These are phyloP conservation scores for Solea senegalensis DNA, from an alignment of 2,113 vertebrate genomes.

Conservation along the genomic window DNA sequence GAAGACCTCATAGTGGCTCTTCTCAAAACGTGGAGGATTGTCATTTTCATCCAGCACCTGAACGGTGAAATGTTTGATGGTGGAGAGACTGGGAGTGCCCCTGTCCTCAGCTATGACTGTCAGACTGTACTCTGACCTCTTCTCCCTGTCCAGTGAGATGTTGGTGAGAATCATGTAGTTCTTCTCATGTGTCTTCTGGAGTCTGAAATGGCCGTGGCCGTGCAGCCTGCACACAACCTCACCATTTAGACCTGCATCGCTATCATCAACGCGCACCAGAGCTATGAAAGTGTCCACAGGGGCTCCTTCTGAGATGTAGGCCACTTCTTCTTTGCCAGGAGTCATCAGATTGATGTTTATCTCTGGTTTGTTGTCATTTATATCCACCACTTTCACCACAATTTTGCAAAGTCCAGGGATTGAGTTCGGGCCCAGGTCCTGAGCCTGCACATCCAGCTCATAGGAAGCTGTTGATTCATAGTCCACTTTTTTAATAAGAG, in stretches of 20 bases:
- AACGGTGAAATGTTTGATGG: constrained; percentile 95
- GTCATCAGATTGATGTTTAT: constrained; percentile 97
- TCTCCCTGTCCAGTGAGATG: constrained; percentile 92
- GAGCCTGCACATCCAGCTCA: constrained; percentile 95
- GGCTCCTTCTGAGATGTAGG: constrained; percentile 92
- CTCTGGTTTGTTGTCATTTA: constrained; percentile 97
- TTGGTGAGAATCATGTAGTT: constrained; percentile 98
- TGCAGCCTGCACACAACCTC: constrained; percentile 92
- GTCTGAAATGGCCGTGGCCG: constrained; percentile 94
- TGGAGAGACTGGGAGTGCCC: constrained; percentile 92
- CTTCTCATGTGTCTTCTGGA: constrained; percentile 95
- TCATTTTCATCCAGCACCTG: constrained; percentile 96
- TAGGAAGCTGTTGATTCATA: constrained; percentile 90
- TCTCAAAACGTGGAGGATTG: constrained; percentile 94
- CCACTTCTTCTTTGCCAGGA: constrained; percentile 91
- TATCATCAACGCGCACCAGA: constrained; percentile 93
- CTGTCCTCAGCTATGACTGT: constrained; percentile 95
- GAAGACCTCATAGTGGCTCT: constrained; percentile 92
- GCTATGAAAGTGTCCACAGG: constrained; percentile 93
- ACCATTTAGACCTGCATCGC: constrained; percentile 91
- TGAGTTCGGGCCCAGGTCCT: constrained; percentile 96
- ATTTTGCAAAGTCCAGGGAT: constrained; percentile 98
- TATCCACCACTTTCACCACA: constrained; percentile 92
- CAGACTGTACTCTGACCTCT: constrained; percentile 94
- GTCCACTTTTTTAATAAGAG: constrained; percentile 92